A percentile compares a stretch with the other conserved stretches of the same genome.
Evolutionary conservation across 1,140 invertebrate genomes (phyloP).

Genomic region (Megalonaias nervosa): DNA sequence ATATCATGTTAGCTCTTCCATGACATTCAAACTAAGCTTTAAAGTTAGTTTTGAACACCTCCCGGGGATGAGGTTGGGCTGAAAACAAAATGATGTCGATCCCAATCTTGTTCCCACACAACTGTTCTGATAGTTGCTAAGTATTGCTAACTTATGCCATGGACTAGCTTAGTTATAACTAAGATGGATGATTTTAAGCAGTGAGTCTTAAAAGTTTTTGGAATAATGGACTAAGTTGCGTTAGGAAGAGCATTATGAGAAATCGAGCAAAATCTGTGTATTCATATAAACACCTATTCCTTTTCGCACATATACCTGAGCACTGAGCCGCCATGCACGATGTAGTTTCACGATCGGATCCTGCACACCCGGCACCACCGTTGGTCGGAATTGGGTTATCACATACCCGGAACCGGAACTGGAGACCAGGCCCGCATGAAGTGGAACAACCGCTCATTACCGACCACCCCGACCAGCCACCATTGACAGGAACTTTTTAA

Average conservation of each 20-base stretch:
- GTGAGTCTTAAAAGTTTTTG: background rate
- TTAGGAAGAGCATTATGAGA: background rate
- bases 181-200: background rate
- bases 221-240: background rate
- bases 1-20: too few relatives aligned
- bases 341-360: slow-evolving; percentile 15
- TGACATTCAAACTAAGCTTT: too few relatives aligned
- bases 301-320: slow-evolving; percentile 1
- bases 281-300: background rate
- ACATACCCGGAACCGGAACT: slow-evolving; percentile 30
- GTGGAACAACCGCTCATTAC: slow-evolving; percentile 30
- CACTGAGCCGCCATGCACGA: slow-evolving; percentile 26
- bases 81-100: too few relatives aligned
- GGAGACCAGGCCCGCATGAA: slow-evolving; percentile 23
- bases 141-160: too few relatives aligned
- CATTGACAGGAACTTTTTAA: slow-evolving; percentile 25
- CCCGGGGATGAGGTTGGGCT: too few relatives aligned
- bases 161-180: too few relatives aligned
- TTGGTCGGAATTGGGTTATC: slow-evolving; percentile 3
- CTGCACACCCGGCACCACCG: slow-evolving; percentile 14
- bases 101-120: too few relatives aligned
- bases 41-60: too few relatives aligned
- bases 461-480: slow-evolving; percentile 29
- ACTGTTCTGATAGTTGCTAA: too few relatives aligned
- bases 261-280: background rate